Conservation (phyloP, 2,797 vertebrate species). For the Chiloscyllium punctatum region DNA sequence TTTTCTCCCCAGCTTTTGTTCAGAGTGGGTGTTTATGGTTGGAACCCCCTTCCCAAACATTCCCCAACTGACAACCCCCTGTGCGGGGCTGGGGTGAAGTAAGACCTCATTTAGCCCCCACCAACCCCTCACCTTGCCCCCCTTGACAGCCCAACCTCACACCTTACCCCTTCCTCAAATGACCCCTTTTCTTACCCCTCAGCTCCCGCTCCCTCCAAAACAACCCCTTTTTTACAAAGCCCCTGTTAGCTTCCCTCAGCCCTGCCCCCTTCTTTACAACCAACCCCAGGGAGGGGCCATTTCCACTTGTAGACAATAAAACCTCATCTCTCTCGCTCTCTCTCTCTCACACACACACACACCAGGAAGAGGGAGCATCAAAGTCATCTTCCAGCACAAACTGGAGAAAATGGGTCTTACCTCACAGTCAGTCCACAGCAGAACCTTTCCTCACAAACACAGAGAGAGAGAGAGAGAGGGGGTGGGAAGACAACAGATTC, state of each 20-base stretch:
- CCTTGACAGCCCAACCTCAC: neutral
- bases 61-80: neutral
- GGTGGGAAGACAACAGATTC: neutral
- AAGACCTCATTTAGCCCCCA: neutral
- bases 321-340: too few relatives aligned
- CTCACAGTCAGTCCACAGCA: neutral
- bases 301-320: neutral
- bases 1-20: neutral
- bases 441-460: neutral
- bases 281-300: neutral
- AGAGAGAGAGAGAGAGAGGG: neutral
- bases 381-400: neutral
- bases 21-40: neutral
- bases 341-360: too few relatives aligned
- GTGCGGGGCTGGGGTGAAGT: neutral
- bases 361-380: neutral
- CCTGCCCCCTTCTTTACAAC: neutral
- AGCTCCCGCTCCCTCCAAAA: neutral
- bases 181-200: too few relatives aligned
- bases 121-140: neutral
- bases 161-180: neutral
- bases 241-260: neutral
- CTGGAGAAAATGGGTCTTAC: constrained; percentile 7
- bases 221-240: neutral
- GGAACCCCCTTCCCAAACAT: neutral